phyloP scores from a whole-genome alignment of 2,797 vertebrate genomes.

The Diplodus sargus region DNA sequence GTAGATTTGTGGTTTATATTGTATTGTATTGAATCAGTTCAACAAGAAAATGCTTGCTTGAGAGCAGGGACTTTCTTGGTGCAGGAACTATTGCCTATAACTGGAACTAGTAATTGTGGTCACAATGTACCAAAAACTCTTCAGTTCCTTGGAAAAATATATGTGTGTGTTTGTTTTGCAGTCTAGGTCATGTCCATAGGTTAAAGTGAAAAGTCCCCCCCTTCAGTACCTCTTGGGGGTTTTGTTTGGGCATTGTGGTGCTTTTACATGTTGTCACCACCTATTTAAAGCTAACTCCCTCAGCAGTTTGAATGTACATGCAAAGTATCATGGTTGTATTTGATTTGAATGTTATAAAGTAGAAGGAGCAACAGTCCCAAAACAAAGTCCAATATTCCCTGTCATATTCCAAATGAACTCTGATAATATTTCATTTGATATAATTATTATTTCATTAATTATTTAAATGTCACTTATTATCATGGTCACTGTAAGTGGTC shows the following conservation, averaged over 20 bases:
- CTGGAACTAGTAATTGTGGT: background rate
- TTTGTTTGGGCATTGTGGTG: background rate
- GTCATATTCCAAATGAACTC: background rate
- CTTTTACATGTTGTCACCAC: background rate
- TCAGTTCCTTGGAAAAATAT: background rate
- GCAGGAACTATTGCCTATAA: background rate
- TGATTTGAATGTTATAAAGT: background rate
- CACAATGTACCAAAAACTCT: background rate
- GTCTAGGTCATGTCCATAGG: background rate
- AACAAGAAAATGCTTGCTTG: background rate
- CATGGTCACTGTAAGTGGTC: constrained; percentile 13
- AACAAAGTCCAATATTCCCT: background rate
- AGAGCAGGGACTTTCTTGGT: background rate
- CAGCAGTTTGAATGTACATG: background rate
- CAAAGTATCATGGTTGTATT: background rate
- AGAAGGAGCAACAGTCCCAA: background rate
- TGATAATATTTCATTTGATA: too few species aligned
- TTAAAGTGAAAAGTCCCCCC: background rate
- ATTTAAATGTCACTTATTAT: constrained; percentile 26
- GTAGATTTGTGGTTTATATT: background rate
- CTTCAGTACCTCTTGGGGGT: background rate
- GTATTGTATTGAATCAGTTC: constrained; percentile 1
- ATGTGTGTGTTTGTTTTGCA: background rate
- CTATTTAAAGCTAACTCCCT: constrained; percentile 4
- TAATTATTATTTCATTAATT: constrained; percentile 8